Evolutionary conservation across 2,888 invertebrate species (phyloP), one percentile per base, ranked within the genome.

Genomic region (Euproctis similis): DNA sequence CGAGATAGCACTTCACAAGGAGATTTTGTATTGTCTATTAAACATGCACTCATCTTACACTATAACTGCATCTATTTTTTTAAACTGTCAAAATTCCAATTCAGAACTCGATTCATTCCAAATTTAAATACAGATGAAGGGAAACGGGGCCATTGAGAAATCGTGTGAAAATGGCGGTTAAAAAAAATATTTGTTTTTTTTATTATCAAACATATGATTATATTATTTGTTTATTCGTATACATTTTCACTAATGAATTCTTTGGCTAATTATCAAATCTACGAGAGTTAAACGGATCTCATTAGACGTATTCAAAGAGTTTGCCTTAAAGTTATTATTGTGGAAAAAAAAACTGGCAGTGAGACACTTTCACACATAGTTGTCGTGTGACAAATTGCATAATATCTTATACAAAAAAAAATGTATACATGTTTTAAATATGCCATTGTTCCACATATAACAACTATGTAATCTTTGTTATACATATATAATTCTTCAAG

Each of bases 341-440:
- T 52, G 42, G 34, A 39, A 31, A 39, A 48, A 52, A 68, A 58
- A 59, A 61, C 46, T 49, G 48, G 49, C 46, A 42, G 39, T 43
- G 40, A 46, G 54, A 53, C 54, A 59, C 72, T 74, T 78, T 81
- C 80, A 57, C 53, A 46, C 52, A 55, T 50, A n/a, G n/a, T n/a
- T 41, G 54, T 58, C 60, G 66, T 68, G 69, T 63, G 71, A 68
- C 58, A 59, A 54, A 56, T 70, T 70, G 53, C 58, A 53, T 59
- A 73, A 74, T 49, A 45, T 34, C 34, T 36, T 41, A 42, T 46
- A 48, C 42, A 66, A 64, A 43, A 64, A 58, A n/a, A n/a, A n/a
- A n/a, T n/a, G n/a, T n/a, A n/a, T n/a, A n/a, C 57, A 59, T 53
- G 41, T 48, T 47, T 45, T 53, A 60, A 61, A 61, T 54, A 55